Base-by-base conservation (phyloP, 2,888 invertebrate species). In the Ormyrus labotus region DNA sequence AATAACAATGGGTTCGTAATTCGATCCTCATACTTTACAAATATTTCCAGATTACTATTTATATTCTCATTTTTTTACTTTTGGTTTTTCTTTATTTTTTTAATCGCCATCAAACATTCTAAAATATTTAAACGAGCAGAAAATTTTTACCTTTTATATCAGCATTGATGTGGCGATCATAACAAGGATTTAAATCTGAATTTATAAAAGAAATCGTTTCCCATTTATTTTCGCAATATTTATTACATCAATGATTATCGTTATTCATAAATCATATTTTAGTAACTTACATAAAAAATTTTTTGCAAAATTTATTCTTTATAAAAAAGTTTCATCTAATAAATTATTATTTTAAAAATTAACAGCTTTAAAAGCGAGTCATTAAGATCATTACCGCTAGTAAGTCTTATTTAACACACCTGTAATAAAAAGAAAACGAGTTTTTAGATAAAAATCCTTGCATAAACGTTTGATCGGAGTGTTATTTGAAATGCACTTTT, bases 1-100 rank as follows among this genome's bases (percentile, higher is more conserved):
- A 85, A 84, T 86, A 86, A 86, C 86, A 86, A 86, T 86, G 84
- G 85, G 85, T 83, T 85, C 85, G 84, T 85, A 83, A 78, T 78
- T 78, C 84, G 84, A 85, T 84, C 83, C 85, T 80, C 83, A 85
- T 84, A 84, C 84, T 85, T 85, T 85, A 85, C 85, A 85, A 84
- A 81, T 81, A 82, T 82, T 78, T 80, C 79, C 75, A 81, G 77
- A 82, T 77, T 71, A 81, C 72, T 81, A 81, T 83, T 76, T 83
- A 78, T 81, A 81, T 77, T 83, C 45, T 78, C 63, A 72, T 83
- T 75, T 75, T 82, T 73, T 81, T 72, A 71, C 45, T 76, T n/a
- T 61, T 78, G 9, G 55, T 73, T 76, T 71, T 63, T 78, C 57
- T 53, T 70, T 63, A 58, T 76, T 78, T 72, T 53, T 67, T 75